These are phyloP conservation scores for Onthophagus taurus DNA, from an alignment of 1,140 invertebrate genomes.

Conservation along the genomic window DNA sequence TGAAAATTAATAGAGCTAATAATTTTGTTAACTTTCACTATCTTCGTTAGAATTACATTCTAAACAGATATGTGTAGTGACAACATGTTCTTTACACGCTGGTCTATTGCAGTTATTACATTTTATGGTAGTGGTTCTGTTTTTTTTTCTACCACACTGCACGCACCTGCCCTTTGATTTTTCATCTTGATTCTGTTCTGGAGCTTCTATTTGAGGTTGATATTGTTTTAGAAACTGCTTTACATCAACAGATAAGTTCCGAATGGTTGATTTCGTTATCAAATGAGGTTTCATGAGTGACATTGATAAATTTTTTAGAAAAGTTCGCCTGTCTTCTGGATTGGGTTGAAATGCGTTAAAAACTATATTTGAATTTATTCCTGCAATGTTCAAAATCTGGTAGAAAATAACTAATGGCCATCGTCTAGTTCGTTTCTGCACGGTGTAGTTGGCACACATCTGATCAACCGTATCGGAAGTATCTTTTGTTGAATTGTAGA, in stretches of 20 bases:
- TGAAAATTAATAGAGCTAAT: too few species aligned
- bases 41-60: too few species aligned
- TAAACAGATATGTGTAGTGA: too few species aligned
- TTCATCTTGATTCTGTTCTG: background rate
- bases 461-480: constrained; percentile 35
- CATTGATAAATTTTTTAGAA: constrained; percentile 3
- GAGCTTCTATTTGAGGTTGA: background rate
- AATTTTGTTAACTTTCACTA: too few species aligned
- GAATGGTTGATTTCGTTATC: constrained; percentile 12
- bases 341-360: constrained; percentile 23
- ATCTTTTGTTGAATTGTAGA: constrained; percentile 38
- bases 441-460: constrained; percentile 26
- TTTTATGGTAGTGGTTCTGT: background rate
- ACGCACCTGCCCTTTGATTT: background rate
- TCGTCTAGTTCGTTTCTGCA: constrained; percentile 39
- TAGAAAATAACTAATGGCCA: constrained; percentile 45
- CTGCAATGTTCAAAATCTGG: constrained; percentile 41
- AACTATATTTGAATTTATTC: constrained; percentile 41
- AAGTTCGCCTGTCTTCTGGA: background rate
- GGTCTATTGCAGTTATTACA: too few species aligned
- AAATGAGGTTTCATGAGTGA: constrained; percentile 10
- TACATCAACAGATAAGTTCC: constrained; percentile 12
- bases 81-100: too few species aligned
- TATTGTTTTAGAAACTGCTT: constrained; percentile 3
- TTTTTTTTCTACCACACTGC: background rate